phyloP scores from a whole-genome alignment of 2,797 vertebrate genomes.

The Prionace glauca region DNA sequence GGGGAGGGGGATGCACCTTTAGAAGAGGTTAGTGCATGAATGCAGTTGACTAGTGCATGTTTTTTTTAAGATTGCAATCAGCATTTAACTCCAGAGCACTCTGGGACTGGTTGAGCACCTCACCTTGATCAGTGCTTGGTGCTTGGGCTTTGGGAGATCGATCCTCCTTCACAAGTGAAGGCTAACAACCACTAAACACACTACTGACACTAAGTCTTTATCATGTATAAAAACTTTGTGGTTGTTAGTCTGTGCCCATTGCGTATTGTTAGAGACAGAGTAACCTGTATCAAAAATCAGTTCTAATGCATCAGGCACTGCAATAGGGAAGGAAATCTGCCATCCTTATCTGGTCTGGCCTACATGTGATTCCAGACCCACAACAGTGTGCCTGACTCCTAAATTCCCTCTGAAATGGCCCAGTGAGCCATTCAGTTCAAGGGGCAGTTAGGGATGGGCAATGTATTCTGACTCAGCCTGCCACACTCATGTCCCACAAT shows the following conservation, averaged over 20 bases:
- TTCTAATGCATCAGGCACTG: not conserved
- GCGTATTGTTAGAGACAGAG: not conserved
- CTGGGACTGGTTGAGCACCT: not conserved
- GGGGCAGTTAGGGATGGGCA: too few relatives aligned
- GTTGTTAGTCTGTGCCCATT: not conserved
- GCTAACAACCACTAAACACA: not conserved
- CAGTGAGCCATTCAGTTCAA: too few relatives aligned
- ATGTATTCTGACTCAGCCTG: too few relatives aligned
- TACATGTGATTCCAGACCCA: too few relatives aligned
- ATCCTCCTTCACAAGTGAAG: not conserved
- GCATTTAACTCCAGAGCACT: not conserved
- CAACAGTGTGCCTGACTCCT: too few relatives aligned
- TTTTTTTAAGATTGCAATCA: conserved; percentile 14
- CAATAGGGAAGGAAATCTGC: too few relatives aligned
- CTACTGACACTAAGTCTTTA: not conserved
- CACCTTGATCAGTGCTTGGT: not conserved
- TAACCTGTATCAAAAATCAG: not conserved
- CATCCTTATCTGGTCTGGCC: too few relatives aligned
- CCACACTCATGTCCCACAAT: too few relatives aligned
- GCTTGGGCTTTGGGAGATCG: not conserved
- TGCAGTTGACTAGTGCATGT: not conserved
- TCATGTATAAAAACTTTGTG: not conserved
- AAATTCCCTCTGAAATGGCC: too few relatives aligned
- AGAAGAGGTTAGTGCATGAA: not conserved
- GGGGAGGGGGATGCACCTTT: not conserved